Conservation (phyloP, 2,797 vertebrate species). For the Staurois parvus region DNA sequence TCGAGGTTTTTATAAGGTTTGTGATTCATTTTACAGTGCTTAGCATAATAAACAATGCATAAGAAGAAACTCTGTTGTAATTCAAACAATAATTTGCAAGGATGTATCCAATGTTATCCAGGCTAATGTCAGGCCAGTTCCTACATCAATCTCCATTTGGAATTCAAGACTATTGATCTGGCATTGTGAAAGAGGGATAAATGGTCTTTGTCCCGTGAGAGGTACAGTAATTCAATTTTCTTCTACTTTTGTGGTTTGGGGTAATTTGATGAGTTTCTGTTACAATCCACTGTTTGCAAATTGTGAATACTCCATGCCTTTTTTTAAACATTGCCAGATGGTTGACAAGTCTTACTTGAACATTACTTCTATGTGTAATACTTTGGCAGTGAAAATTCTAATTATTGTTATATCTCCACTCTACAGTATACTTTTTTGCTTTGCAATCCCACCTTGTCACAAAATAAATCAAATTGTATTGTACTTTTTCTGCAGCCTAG, state of each 20-base stretch:
- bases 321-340: slow-evolving; percentile 24
- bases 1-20: too few species aligned
- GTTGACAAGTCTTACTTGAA: background rate
- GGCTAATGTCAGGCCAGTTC: slow-evolving; percentile 17
- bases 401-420: too few species aligned
- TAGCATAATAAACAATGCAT: too few species aligned
- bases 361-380: background rate
- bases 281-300: slow-evolving; percentile 52
- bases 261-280: slow-evolving; percentile 41
- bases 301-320: background rate
- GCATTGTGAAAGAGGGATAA: slow-evolving; percentile 36
- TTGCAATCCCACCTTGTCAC: too few species aligned
- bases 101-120: slow-evolving; percentile 7
- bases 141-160: slow-evolving; percentile 52
- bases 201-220: slow-evolving; percentile 35
- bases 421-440: too few species aligned
- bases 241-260: slow-evolving; percentile 56
- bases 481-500: too few species aligned
- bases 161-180: slow-evolving; percentile 53
- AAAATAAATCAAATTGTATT: too few species aligned
- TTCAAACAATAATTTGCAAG: background rate
- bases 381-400: too few species aligned
- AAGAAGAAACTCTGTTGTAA: background rate
- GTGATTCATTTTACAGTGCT: too few species aligned
- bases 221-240: slow-evolving; percentile 51